A percentile compares a stretch with the other conserved stretches of the same genome.
phyloP scores from a whole-genome alignment of 1,140 invertebrate species.

The Archivesica marissinica region DNA sequence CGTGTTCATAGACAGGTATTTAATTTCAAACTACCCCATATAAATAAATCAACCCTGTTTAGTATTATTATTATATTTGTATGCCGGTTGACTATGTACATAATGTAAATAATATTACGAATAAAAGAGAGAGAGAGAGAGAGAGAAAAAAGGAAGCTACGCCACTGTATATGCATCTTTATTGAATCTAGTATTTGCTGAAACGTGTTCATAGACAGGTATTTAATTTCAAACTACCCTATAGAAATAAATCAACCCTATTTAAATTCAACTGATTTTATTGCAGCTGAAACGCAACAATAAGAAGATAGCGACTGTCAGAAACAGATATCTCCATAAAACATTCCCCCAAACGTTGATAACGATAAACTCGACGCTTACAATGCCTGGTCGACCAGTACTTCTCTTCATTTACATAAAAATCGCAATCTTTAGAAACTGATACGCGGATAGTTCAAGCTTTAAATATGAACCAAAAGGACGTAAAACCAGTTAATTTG shows the following conservation, averaged over 20 bases:
- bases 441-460: slow-evolving; percentile 18
- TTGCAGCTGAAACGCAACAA: neutral
- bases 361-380: neutral
- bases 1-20: no score
- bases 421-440: slow-evolving; percentile 6
- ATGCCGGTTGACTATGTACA: no score
- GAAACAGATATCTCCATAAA: slow-evolving; percentile 10
- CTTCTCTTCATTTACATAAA: slow-evolving; percentile 20
- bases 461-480: neutral
- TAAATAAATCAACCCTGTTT: no score
- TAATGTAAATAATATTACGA: no score
- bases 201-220: no score
- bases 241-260: neutral
- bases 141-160: no score
- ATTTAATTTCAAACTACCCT: neutral
- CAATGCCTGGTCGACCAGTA: neutral
- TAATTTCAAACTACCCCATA: no score
- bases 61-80: no score
- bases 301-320: slow-evolving; percentile 7
- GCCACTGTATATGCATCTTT: no score
- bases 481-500: slow-evolving; percentile 43
- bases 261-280: slow-evolving; percentile 23
- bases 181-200: no score
- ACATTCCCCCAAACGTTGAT: neutral
- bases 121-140: no score